phyloP scores from a whole-genome alignment of 2,797 vertebrate genomes.

The Onychomys arenicola region DNA sequence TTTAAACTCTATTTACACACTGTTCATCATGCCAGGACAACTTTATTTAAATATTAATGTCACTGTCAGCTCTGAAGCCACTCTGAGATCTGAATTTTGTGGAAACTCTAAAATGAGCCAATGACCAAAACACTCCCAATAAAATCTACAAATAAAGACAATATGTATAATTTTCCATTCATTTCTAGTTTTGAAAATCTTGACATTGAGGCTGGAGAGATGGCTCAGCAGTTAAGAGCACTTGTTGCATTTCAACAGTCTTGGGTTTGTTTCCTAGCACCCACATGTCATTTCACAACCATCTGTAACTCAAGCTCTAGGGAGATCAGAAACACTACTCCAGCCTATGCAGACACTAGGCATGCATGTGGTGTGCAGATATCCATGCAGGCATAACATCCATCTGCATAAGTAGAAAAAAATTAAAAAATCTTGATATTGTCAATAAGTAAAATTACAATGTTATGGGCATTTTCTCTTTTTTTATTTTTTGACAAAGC shows the following conservation, averaged over 20 bases:
- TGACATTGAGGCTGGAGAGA: background rate
- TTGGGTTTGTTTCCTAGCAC: background rate
- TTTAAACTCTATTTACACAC: background rate
- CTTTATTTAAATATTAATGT: conserved; percentile 49
- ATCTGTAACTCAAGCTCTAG: background rate
- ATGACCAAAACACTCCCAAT: background rate
- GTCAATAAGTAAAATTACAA: background rate
- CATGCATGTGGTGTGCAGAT: too few relatives aligned
- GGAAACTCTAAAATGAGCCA: background rate
- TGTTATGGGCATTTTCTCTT: background rate
- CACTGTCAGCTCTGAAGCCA: background rate
- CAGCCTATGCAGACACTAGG: background rate
- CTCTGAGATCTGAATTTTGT: background rate
- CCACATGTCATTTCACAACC: too few relatives aligned
- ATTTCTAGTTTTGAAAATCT: background rate
- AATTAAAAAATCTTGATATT: background rate
- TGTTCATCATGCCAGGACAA: background rate
- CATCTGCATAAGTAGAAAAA: background rate
- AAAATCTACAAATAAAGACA: background rate
- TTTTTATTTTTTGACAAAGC: background rate
- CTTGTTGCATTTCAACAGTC: background rate
- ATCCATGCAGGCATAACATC: too few relatives aligned
- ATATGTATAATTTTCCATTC: background rate
- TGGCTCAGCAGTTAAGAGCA: background rate
- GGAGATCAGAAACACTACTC: too few relatives aligned